phyloP scores from a whole-genome alignment of 1,140 invertebrate species.

The Saccostrea echinata region DNA sequence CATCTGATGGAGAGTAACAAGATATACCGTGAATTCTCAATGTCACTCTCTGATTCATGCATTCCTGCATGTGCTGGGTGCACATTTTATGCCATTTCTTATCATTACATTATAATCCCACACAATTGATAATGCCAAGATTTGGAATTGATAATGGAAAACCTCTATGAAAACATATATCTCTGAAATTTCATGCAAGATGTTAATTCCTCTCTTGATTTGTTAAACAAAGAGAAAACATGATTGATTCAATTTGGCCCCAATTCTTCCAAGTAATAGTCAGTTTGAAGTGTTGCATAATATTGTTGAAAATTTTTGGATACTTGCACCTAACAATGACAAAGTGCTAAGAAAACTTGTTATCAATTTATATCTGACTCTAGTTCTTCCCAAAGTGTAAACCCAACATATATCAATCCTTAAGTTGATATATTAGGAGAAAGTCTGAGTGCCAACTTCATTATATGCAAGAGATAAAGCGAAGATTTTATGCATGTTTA shows the following conservation, averaged over 20 bases:
- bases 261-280: too few relatives aligned
- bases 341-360: constrained; percentile 1
- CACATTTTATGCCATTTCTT: not conserved
- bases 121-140: too few relatives aligned
- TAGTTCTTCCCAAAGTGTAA: not conserved
- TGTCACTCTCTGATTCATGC: constrained; percentile 2
- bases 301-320: not conserved
- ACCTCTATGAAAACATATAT: not conserved
- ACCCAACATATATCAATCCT: not conserved
- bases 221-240: not conserved
- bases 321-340: not conserved
- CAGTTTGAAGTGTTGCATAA: not conserved
- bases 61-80: not conserved
- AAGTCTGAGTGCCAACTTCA: not conserved
- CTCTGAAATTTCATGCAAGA: not conserved
- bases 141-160: too few relatives aligned
- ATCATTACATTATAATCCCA: not conserved
- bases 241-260: too few relatives aligned
- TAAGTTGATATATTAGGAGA: not conserved
- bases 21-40: not conserved
- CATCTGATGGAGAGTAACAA: not conserved
- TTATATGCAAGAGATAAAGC: constrained; percentile 20
- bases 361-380: not conserved
- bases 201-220: not conserved
- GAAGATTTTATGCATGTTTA: constrained; percentile 15